Conservation (phyloP, 2,888 invertebrate species). For the Tineola bisselliella region DNA sequence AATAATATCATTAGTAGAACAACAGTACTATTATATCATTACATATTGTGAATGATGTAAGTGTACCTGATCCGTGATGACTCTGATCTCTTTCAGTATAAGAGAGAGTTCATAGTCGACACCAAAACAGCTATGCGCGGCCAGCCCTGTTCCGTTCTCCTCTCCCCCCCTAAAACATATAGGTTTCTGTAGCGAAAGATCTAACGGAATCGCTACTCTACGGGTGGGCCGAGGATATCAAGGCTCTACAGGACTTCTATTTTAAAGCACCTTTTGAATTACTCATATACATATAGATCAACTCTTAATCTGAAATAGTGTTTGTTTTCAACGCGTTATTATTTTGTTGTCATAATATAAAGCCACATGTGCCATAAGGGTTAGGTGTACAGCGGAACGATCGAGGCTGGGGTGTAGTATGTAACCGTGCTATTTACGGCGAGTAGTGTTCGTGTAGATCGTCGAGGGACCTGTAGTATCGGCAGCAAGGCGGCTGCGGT, state of each 20-base stretch:
- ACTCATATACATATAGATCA: too few species aligned
- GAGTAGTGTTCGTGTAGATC: slow-evolving; percentile 69
- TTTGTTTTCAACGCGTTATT: neutral
- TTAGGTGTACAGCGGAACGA: slow-evolving; percentile 60
- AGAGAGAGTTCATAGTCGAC: slow-evolving; percentile 93
- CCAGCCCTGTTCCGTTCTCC: slow-evolving; percentile 76
- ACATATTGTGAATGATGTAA: neutral
- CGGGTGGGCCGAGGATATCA: slow-evolving; percentile 50
- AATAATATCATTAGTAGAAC: neutral
- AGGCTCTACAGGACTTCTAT: slow-evolving; percentile 47
- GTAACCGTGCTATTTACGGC: slow-evolving; percentile 65
- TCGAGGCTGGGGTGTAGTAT: slow-evolving; percentile 60
- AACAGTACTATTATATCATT: neutral
- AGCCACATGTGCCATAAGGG: slow-evolving; percentile 17
- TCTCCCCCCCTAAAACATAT: slow-evolving; percentile 54
- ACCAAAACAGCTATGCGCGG: slow-evolving; percentile 88
- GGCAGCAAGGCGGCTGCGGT: slow-evolving; percentile 77
- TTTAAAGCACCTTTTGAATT: neutral
- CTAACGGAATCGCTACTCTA: slow-evolving; percentile 51
- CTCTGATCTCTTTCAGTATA: slow-evolving; percentile 93
- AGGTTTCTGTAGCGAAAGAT: slow-evolving; percentile 53
- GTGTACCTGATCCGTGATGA: slow-evolving; percentile 87
- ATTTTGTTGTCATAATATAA: neutral
- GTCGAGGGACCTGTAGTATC: slow-evolving; percentile 79
- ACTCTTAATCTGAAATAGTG: too few species aligned